phyloP scores from a whole-genome alignment of 2,888 invertebrate species.

The Andricus curvator region DNA sequence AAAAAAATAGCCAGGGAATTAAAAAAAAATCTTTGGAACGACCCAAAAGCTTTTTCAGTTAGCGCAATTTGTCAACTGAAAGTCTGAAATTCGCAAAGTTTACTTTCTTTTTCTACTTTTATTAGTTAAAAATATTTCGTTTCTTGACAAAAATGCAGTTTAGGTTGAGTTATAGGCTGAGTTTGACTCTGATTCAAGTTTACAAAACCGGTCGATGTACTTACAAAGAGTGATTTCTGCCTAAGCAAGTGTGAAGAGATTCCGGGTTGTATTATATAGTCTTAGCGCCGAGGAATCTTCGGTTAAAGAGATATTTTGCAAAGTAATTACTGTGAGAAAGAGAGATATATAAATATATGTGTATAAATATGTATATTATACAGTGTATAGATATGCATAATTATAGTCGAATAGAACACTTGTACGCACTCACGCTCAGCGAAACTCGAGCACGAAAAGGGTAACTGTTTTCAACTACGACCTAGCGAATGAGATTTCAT shows the following conservation, averaged over 20 bases:
- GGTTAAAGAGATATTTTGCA: conserved; percentile 71
- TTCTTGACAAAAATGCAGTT: conserved; percentile 22
- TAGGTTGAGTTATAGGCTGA: neutral
- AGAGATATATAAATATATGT: conserved; percentile 55
- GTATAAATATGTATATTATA: conserved; percentile 61
- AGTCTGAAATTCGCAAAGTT: conserved; percentile 34
- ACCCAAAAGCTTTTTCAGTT: neutral
- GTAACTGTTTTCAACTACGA: conserved; percentile 51
- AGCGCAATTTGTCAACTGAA: neutral
- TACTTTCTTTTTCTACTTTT: conserved; percentile 28
- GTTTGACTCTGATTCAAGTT: neutral
- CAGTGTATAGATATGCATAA: conserved; percentile 53
- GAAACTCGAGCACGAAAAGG: conserved; percentile 57
- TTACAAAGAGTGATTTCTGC: conserved; percentile 67
- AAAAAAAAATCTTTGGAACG: too few species aligned
- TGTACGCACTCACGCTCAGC: conserved; percentile 59
- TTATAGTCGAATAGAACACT: conserved; percentile 48
- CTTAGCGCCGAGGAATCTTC: conserved; percentile 64
- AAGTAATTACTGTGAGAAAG: conserved; percentile 67
- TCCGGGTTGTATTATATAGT: conserved; percentile 71
- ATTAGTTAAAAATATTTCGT: conserved; percentile 20
- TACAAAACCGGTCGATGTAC: conserved; percentile 69
- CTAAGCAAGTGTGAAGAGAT: conserved; percentile 66
- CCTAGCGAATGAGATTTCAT: conserved; percentile 47
- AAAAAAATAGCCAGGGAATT: too few species aligned